Evolutionary conservation across 2,888 invertebrate genomes (phyloP), one percentile per base, ranked within the genome.

Genomic region (Dorcus hopei): DNA sequence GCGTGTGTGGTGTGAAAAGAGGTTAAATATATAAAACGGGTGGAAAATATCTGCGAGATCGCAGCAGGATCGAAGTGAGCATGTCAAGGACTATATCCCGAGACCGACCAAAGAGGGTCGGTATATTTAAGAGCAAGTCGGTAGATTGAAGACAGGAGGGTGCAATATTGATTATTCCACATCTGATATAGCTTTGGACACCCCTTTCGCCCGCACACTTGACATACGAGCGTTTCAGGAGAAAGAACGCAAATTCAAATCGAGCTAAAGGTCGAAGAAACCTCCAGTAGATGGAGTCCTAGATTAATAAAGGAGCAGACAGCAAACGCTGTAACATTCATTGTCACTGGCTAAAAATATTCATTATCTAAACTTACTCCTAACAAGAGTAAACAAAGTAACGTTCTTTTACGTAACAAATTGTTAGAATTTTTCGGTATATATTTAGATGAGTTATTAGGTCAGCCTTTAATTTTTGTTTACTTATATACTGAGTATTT

Each of bases 131-230:
- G 50, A 51, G 47, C 47, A 48, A 48, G 54, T 38, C 58, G 38
- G 51, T 26, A 64, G 65, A 62, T 63, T 65, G 65, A 63, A 63
- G 64, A 64, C 64, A 65, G 66, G 65, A 67, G 71, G 69, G 71
- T 72, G 72, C 68, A 71, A 74, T 76, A 77, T 77, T 75, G 77
- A 76, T 77, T 76, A 77, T 76, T 76, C 73, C 73, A 68, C 70
- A 73, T 70, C 67, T 68, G 64, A 60, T 61, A 58, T 61, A 58
- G 61, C 57, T 63, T 65, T 63, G 61, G 58, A 61, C 61, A 62
- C 54, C 64, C 64, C 59, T 61, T 55, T 61, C 56, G 54, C 62
- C 52, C 48, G 26, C 26, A 33, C 26, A 33, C 26, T 33, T 33
- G 26, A 33, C 26, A 33, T 33, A 55, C 11, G 14, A 49, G 59